Evolutionary conservation across 2,888 invertebrate genomes (phyloP), one percentile per base, ranked within the genome.

Genomic region (Epinotia nisella): DNA sequence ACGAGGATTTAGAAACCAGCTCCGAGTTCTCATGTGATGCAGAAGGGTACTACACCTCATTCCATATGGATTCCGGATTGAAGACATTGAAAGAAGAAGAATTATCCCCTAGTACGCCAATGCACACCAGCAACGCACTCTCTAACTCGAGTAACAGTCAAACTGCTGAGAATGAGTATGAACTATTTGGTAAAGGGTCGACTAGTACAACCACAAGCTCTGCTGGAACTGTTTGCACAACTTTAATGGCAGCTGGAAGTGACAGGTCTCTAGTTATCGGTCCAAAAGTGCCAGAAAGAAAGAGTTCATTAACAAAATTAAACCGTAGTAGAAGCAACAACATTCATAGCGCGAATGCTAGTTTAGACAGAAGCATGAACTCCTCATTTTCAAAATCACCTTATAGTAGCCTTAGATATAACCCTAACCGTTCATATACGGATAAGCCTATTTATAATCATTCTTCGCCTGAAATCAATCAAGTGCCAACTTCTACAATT

Each of bases 31-130:
- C 98, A 2, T 98, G 98, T 85, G 99, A 99, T 85, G 98, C 98
- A 1, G 99, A 99, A 90, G 99, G 99, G 9, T 99, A 99, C 88
- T 99, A 98, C 87, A 99, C 99, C 0, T 98, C 98, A 21, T 99
- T 99, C 94, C 98, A 99, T 89, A 96, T 98, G 95, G 99, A 99
- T 89, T 98, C 98, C 71, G 99, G 99, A 0, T 89, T 99, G 76
- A 97, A 97, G 84, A 97, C 97, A 0, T 90, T 97, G 15, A 96
- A 97, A 83, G 97, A 98, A 88, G 94, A 96, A 76, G 90, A 94
- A 76, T 81, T 91, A 60, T 89, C 90, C 56, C 96, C 96, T 0
- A 95, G 95, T 76, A 96, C 96, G 29, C 96, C 97, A 1, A 86
- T 97, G 83, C 96, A 96, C 85, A 95, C 95, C 13, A 96, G 96